Evolutionary conservation across 2,888 invertebrate species (phyloP), one percentile per base, ranked within the genome.

Genomic region (Polietes domitor): DNA sequence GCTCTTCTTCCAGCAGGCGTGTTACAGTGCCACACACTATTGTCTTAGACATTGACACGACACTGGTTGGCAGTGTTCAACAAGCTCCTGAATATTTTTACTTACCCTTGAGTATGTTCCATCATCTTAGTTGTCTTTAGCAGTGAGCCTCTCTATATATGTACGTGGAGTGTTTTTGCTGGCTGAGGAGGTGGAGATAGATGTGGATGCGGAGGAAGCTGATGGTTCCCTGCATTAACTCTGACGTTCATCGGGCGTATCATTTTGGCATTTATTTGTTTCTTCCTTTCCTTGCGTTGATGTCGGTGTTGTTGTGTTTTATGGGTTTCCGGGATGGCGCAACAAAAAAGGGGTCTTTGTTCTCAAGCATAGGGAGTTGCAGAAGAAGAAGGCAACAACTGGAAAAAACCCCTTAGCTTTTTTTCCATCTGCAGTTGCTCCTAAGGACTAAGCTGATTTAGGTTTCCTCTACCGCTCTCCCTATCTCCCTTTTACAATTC

Each of bases 41-140:
- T 61, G 61, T 61, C 61, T 28, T 28, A 28, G 61, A 32, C 61
- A 61, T 32, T 61, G 61, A 61, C 61, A 61, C 61, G 28, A 61
- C 32, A 28, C 28, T 21, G 15, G 26, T 26, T 58, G 58, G 58
- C 28, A n/a, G 10, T 70, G 50, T 70, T 28, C n/a, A 70, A 70
- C 70, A 71, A 71, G 70, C 50, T 71, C 24, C 70, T 71, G 47
- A 70, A 70, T 70, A 47, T 71, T 71, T 12, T 32, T 68, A 9
- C 17, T 50, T 26, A 32, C n/a, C 28, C 32, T 71, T 71, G 32
- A 50, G 53, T 28, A 24, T 71, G 50, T 71, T 71, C 53, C 53
- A 26, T 71, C 53, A 53, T 53, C 24, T 71, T 24, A 24, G 58
- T 9, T 26, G 24, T 50, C 26, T 65, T 32, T 47, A 55, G 24